Evolutionary conservation across 2,888 invertebrate species (phyloP).

Genomic region (Netelia virgata): DNA sequence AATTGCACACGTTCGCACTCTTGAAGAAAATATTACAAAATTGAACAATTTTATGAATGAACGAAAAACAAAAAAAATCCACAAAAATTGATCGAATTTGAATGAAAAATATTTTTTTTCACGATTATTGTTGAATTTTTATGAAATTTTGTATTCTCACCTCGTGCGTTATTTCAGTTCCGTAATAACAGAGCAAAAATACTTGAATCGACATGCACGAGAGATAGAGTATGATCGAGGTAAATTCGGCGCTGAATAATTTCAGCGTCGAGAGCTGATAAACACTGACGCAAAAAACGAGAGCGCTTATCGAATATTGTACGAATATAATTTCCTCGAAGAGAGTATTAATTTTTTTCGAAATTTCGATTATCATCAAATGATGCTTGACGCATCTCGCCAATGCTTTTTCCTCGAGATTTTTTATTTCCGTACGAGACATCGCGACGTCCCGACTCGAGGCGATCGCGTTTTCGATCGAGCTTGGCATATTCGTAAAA

Average conservation of each 20-base stretch:
- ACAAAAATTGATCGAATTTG: not conserved
- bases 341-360: conserved; percentile 53
- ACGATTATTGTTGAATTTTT: no score
- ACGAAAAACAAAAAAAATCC: not conserved
- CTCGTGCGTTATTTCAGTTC: conserved; percentile 75
- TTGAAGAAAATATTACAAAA: conserved; percentile 18
- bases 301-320: conserved; percentile 68
- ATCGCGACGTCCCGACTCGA: no score
- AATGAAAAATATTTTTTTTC: not conserved
- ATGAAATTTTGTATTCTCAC: conserved; percentile 54
- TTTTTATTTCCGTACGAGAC: not conserved
- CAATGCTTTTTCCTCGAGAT: not conserved
- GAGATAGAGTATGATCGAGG: conserved; percentile 62
- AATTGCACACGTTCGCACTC: conserved; percentile 66
- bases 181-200: conserved; percentile 76
- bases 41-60: not conserved
- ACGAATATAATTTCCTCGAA: conserved; percentile 67
- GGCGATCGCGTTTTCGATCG: not conserved
- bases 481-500: not conserved
- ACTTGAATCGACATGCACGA: conserved; percentile 73
- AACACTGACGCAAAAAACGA: conserved; percentile 72
- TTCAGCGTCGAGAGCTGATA: conserved; percentile 67
- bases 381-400: conserved; percentile 60
- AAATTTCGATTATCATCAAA: conserved; percentile 56
- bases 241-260: conserved; percentile 62